Evolutionary conservation across 2,888 invertebrate species (phyloP), one percentile per base, ranked within the genome.

Genomic region (Perdita meconis): DNA sequence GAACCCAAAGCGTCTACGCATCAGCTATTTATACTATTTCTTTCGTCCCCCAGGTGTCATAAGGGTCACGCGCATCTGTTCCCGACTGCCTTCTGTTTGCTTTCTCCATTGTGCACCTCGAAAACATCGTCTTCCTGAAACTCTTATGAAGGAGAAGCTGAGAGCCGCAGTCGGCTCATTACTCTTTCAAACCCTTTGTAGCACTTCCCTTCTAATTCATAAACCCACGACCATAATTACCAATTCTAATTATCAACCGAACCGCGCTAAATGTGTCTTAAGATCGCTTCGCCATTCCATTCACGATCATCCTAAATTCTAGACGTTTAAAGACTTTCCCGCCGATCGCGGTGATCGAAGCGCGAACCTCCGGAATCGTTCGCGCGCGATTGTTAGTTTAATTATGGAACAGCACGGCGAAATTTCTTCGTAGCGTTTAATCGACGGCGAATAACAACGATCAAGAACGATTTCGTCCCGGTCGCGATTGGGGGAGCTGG

Each of bases 401-500:
- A 69, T 69, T 69, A 36, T 22, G 34, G 13, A 22, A 50, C 40
- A 51, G 34, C 22, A 40, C 19, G 30, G 57, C 26, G 57, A 59
- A 70, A 70, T 70, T 40, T 22, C 44, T 16, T 16, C 16, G 36
- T 34, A 19, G 44, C 16, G 53, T 30, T 50, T 61, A 61, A 61
- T 50, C 50, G 36, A 50, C 34, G 12, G 36, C 10, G 24, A 13
- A 34, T 13, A 16, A 19, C 34, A 30, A 30, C 44, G 66, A 36
- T 26, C 36, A 22, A 24, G 22, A 12, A 12, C n/a, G 40, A 30
- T 30, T 24, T 4, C 24, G 44, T 65, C 53, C 38, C 38, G 60
- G 40, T 57, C 44, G 59, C 42, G 36, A 47, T 22, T 67, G 75
- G 66, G 78, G 66, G 60, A 69, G 70, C 56, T 56, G 69, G 80